Conservation (phyloP, 1,140 invertebrate genomes). For the Vanessa tameamea region DNA sequence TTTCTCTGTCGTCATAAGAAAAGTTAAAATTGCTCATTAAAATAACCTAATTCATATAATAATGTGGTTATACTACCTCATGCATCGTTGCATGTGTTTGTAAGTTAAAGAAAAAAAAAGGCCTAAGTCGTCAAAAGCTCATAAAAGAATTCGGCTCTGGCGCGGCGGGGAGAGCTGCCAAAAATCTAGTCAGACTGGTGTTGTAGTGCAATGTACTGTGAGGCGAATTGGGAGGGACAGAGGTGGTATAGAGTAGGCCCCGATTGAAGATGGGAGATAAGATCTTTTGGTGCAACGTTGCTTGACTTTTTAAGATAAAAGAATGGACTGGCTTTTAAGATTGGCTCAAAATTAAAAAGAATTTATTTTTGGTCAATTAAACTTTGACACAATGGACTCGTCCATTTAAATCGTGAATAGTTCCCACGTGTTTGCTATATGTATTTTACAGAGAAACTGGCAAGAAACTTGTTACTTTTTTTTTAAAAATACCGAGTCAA, state of each 20-base stretch:
- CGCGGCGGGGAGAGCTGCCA: constrained; percentile 54
- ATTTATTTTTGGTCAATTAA: too few species aligned
- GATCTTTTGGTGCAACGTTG: not conserved
- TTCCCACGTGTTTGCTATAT: too few species aligned
- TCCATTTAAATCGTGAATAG: too few species aligned
- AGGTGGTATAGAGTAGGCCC: constrained; percentile 37
- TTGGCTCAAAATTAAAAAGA: too few species aligned
- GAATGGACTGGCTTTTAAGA: too few species aligned
- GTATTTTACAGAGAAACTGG: too few species aligned
- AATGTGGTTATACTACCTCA: not conserved
- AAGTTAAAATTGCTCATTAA: too few species aligned
- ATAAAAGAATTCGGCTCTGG: constrained; percentile 54
- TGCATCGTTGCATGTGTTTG: not conserved
- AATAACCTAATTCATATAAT: constrained; percentile 2
- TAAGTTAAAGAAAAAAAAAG: constrained; percentile 40
- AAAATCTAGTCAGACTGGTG: constrained; percentile 79
- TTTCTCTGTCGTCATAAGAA: too few species aligned
- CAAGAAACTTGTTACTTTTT: too few species aligned
- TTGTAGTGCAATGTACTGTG: constrained; percentile 74
- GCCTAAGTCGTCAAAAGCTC: constrained; percentile 65
- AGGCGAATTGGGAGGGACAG: constrained; percentile 57
- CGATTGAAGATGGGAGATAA: not conserved
- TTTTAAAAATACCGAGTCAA: too few species aligned
- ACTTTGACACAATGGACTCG: too few species aligned
- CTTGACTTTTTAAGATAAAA: too few species aligned